These are phyloP conservation scores for Lomographa bimaculata DNA, from an alignment of 2,888 invertebrate genomes.

Conservation along the genomic window DNA sequence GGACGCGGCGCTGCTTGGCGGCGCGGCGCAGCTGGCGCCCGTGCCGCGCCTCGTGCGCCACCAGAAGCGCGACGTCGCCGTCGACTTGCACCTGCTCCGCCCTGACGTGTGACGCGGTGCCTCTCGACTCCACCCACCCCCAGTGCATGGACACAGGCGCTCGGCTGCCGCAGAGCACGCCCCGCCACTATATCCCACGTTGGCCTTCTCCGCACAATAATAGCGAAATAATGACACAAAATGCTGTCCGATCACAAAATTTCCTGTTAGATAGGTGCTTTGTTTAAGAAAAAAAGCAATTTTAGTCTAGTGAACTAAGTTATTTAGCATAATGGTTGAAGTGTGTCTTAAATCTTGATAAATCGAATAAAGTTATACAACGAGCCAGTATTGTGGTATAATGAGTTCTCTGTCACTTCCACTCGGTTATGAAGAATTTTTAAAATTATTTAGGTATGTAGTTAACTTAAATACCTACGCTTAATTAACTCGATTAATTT, in stretches of 20 bases:
- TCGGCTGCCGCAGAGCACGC: conserved; percentile 9
- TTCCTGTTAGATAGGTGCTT: conserved; percentile 62
- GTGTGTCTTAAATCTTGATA: conserved; percentile 49
- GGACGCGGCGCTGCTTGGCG: conserved; percentile 72
- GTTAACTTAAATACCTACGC: conserved; percentile 34
- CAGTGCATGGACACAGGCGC: conserved; percentile 3
- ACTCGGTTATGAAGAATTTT: conserved; percentile 45
- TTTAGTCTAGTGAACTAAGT: conserved; percentile 48
- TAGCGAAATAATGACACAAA: conserved; percentile 35
- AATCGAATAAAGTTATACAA: conserved; percentile 63
- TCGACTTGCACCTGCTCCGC: conserved; percentile 73
- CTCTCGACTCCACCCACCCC: conserved; percentile 10
- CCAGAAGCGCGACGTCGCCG: conserved; percentile 71
- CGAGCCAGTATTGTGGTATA: conserved; percentile 56
- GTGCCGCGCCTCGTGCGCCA: conserved; percentile 57
- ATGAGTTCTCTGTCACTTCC: conserved; percentile 47
- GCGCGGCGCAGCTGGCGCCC: conserved; percentile 49
- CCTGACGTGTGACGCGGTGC: conserved; percentile 75
- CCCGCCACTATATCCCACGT: conserved; percentile 23
- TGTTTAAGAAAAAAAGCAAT: conserved; percentile 54
- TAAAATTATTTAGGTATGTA: conserved; percentile 32
- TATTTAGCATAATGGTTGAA: conserved; percentile 42
- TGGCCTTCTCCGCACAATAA: conserved; percentile 46
- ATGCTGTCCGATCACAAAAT: conserved; percentile 52
- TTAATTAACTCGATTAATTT: conserved; percentile 35